A percentile compares a stretch with the other conserved stretches of the same genome.
These are phyloP conservation scores for Archocentrus centrarchus DNA, from an alignment of 2,113 vertebrate genomes.

Conservation along the genomic window DNA sequence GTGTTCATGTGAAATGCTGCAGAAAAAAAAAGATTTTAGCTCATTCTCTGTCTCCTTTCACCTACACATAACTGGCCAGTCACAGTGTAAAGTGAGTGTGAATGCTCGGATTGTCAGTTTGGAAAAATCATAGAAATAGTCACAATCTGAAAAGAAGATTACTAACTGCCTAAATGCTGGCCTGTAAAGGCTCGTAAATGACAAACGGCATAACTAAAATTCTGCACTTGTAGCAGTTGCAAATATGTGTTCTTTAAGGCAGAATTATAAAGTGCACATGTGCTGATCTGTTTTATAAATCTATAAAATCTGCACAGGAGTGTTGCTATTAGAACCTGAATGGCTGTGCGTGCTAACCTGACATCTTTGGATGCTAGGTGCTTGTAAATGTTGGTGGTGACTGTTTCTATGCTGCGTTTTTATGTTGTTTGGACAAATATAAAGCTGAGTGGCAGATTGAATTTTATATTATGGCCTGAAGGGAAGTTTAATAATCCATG, in stretches of 20 bases:
- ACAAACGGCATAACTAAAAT: neutral
- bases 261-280: neutral
- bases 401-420: neutral
- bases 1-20: neutral
- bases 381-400: no score
- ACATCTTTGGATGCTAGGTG: no score
- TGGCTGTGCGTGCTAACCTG: no score
- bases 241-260: neutral
- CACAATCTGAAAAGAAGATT: neutral
- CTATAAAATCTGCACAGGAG: neutral
- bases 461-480: neutral
- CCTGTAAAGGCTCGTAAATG: neutral
- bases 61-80: neutral
- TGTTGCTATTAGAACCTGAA: neutral
- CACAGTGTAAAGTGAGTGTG: neutral
- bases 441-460: neutral
- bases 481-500: constrained; percentile 30
- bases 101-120: neutral
- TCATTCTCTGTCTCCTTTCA: neutral
- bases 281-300: neutral
- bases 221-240: no score
- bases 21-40: neutral
- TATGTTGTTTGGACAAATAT: neutral
- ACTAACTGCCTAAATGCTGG: neutral
- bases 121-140: neutral